A percentile compares a stretch with the other conserved stretches of the same genome.
Conservation (phyloP, 2,888 invertebrate genomes). For the Zhuqinia jingwanae region DNA sequence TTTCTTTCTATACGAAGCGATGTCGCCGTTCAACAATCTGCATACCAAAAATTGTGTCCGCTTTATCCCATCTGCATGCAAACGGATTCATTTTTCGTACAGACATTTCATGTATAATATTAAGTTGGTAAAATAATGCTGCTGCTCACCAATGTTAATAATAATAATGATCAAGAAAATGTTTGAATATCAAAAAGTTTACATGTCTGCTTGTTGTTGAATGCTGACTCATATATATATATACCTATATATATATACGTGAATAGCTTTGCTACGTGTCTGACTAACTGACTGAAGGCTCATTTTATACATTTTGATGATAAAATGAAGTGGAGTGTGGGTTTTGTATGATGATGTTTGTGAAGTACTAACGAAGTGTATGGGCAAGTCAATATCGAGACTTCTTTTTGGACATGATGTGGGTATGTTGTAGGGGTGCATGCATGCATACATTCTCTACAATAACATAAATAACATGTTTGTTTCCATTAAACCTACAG, state of each 20-base stretch:
- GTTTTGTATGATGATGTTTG: background rate
- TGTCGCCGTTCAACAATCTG: slow-evolving; percentile 11
- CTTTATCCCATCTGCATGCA: slow-evolving; percentile 7
- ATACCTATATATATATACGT: no score
- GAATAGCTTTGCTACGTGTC: background rate
- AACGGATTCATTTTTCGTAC: background rate
- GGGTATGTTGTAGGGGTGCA: slow-evolving; percentile 15
- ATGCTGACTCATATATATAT: no score
- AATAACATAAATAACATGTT: slow-evolving; percentile 57
- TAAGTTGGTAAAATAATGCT: background rate
- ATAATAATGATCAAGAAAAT: no score
- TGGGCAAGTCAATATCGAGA: background rate
- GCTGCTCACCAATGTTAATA: no score
- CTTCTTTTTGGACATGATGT: slow-evolving; percentile 49
- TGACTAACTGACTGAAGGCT: slow-evolving; percentile 37
- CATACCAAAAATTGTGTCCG: background rate
- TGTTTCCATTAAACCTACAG: background rate
- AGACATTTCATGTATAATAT: background rate
- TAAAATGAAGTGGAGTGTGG: slow-evolving; percentile 11
- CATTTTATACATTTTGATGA: background rate
- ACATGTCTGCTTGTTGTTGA: no score
- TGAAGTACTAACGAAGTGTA: background rate
- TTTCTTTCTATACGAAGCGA: no score
- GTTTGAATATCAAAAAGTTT: no score
- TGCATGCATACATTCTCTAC: background rate